These are phyloP conservation scores for Erebia palarica DNA, from an alignment of 2,888 invertebrate species.

Conservation along the genomic window DNA sequence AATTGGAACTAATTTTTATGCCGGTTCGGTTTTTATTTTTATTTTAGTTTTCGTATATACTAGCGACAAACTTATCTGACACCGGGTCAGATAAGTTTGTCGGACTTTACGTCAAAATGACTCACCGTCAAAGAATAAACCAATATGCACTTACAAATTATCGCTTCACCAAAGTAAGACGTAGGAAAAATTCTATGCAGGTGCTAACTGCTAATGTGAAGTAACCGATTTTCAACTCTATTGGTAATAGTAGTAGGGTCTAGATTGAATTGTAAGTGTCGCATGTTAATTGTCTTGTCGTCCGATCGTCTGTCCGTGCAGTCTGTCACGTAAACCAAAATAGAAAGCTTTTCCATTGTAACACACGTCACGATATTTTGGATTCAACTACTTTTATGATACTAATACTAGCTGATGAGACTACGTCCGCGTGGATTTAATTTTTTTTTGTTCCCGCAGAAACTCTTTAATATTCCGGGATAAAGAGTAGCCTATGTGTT, in stretches of 20 bases:
- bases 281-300: slow-evolving; percentile 42
- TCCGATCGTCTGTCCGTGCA: slow-evolving; percentile 49
- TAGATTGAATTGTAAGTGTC: slow-evolving; percentile 1
- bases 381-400: neutral
- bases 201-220: neutral
- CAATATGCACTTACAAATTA: slow-evolving; percentile 24
- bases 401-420: too few relatives aligned
- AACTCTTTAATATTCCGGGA: too few relatives aligned
- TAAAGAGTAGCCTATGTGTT: too few relatives aligned
- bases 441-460: too few relatives aligned
- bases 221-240: slow-evolving; percentile 20
- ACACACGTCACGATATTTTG: slow-evolving; percentile 25
- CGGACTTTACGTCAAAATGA: too few relatives aligned
- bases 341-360: slow-evolving; percentile 37
- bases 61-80: too few relatives aligned
- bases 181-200: slow-evolving; percentile 26
- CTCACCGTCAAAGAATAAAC: neutral
- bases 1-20: too few relatives aligned
- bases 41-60: too few relatives aligned
- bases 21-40: too few relatives aligned
- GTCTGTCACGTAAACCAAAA: slow-evolving; percentile 46
- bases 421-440: too few relatives aligned
- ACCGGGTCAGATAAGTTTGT: too few relatives aligned
- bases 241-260: neutral
- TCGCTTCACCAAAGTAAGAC: slow-evolving; percentile 14